Percentiles rank a stretch among this genome's conserved stretches.
phyloP scores from a whole-genome alignment of 1,140 invertebrate genomes.

The Musca vetustissima region DNA sequence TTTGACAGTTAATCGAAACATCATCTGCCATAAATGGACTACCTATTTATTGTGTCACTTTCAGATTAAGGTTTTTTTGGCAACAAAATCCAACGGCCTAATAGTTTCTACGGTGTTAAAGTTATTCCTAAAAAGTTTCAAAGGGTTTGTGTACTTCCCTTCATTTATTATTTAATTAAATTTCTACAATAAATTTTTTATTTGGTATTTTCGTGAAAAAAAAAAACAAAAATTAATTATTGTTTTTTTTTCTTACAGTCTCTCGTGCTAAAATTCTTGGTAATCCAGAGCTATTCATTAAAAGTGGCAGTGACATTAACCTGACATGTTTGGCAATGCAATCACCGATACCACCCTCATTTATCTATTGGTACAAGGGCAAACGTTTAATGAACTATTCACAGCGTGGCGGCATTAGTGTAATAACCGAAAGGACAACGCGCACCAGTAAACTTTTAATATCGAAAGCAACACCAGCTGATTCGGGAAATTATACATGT shows the following conservation, averaged over 20 bases:
- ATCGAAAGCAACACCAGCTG: constrained; percentile 72
- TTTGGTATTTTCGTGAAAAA: not conserved
- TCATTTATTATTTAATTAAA: too few species aligned
- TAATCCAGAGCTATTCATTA: constrained; percentile 82
- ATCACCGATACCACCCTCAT: constrained; percentile 83
- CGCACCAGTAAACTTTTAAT: constrained; percentile 81
- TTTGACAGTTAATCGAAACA: too few species aligned
- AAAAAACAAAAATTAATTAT: not conserved
- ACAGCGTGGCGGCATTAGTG: constrained; percentile 80
- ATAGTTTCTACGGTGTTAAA: too few species aligned
- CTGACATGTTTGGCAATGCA: constrained; percentile 84
- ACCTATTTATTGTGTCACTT: too few species aligned
- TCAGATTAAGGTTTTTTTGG: too few species aligned
- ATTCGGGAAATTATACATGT: constrained; percentile 88
- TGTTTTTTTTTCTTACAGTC: constrained; percentile 63
- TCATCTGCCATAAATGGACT: too few species aligned
- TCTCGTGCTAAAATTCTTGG: constrained; percentile 86
- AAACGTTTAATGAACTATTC: constrained; percentile 87
- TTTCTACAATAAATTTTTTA: too few species aligned
- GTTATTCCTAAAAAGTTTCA: too few species aligned
- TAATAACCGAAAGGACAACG: constrained; percentile 83
- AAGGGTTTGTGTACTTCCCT: not conserved
- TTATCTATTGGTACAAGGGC: constrained; percentile 91
- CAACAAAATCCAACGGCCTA: too few species aligned
- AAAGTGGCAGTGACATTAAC: constrained; percentile 88